phyloP scores from a whole-genome alignment of 2,888 invertebrate species.

The Acrobasis repandana region DNA sequence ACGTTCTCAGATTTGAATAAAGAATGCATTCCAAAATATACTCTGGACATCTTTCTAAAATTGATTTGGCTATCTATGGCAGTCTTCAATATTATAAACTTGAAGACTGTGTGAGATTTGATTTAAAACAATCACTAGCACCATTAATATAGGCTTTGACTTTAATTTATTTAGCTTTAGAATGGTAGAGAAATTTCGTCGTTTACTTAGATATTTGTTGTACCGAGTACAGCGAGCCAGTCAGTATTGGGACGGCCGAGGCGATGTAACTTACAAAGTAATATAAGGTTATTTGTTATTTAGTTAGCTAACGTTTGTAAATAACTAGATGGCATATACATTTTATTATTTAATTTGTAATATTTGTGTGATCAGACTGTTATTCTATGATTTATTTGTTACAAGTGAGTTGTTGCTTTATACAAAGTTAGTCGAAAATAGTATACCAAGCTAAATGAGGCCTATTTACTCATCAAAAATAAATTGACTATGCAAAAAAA shows the following conservation, averaged over 20 bases:
- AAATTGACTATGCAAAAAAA: too few species aligned
- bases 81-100: neutral
- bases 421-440: conserved; percentile 26
- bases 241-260: conserved; percentile 75
- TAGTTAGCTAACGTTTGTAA: conserved; percentile 82
- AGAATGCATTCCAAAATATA: conserved; percentile 69
- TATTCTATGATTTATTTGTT: conserved; percentile 81
- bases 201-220: conserved; percentile 37
- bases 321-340: conserved; percentile 79
- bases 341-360: conserved; percentile 81
- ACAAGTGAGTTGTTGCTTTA: conserved; percentile 78
- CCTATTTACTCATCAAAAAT: too few species aligned
- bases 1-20: conserved; percentile 45
- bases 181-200: conserved; percentile 46
- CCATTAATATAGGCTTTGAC: conserved; percentile 41
- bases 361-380: conserved; percentile 82
- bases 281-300: conserved; percentile 80
- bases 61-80: conserved; percentile 32
- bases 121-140: conserved; percentile 40
- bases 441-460: too few species aligned
- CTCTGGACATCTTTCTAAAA: conserved; percentile 28
- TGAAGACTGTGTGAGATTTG: conserved; percentile 21
- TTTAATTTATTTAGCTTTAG: conserved; percentile 64
- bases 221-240: conserved; percentile 62
- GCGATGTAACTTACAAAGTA: conserved; percentile 68